A percentile compares a stretch with the other conserved stretches of the same genome.
Conservation (phyloP, 2,113 vertebrate genomes). For the Podarcis raffonei region DNA sequence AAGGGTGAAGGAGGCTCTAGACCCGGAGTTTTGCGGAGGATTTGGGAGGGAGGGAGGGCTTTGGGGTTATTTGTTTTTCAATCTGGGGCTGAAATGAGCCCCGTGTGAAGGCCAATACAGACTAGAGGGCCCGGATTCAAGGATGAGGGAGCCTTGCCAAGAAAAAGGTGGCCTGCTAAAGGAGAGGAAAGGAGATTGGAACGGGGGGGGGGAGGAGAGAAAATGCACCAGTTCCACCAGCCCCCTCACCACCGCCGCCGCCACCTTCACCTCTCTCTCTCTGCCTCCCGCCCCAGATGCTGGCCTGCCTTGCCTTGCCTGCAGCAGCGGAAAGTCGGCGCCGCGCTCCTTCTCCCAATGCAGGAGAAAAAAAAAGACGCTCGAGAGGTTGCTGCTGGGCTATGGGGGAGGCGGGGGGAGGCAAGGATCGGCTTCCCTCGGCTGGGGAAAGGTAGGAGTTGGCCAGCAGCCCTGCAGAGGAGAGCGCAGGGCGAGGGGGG, state of each 20-base stretch:
- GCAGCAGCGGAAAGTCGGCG: slow-evolving; percentile 5
- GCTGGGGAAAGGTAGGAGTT: slow-evolving; percentile 13
- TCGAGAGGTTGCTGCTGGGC: background rate
- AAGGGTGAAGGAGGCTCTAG: background rate
- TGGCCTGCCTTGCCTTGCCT: background rate
- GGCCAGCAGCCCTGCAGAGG: slow-evolving; percentile 52
- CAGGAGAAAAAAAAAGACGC: slow-evolving; percentile 7
- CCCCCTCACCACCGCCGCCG: background rate
- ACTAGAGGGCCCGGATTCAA: slow-evolving; percentile 65
- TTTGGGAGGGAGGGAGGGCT: background rate
- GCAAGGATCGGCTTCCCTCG: slow-evolving; percentile 27
- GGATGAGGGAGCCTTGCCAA: slow-evolving; percentile 59
- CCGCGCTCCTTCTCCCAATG: slow-evolving; percentile 26
- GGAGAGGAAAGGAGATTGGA: background rate
- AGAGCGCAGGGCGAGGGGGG: background rate
- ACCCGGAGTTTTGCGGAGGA: slow-evolving; percentile 19
- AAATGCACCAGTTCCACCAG: slow-evolving; percentile 31
- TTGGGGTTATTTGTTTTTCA: background rate
- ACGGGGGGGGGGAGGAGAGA: slow-evolving; percentile 44
- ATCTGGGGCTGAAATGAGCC: slow-evolving; percentile 27
- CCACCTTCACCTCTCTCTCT: background rate
- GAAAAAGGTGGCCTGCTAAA: slow-evolving; percentile 44
- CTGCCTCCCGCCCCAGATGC: background rate
- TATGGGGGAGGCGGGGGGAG: slow-evolving; percentile 4
- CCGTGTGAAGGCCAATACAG: slow-evolving; percentile 62